A percentile compares a stretch with the other conserved stretches of the same genome.
Evolutionary conservation across 2,113 vertebrate species (phyloP).

Genomic region (Phaethon lepturus): DNA sequence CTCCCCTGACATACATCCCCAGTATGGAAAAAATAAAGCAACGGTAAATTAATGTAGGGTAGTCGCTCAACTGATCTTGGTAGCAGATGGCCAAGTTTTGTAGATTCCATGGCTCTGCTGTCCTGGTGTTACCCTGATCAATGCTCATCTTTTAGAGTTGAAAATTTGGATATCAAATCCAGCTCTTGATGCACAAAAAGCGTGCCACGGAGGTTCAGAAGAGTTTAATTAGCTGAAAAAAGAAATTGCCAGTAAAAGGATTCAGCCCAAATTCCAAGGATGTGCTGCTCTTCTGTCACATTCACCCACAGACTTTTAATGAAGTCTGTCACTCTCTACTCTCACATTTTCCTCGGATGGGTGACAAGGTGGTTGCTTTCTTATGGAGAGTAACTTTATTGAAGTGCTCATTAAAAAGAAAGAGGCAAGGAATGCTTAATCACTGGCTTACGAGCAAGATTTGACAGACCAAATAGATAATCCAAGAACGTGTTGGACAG

Average conservation of each 20-base stretch:
- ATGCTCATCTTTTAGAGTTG: neutral
- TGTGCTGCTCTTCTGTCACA: neutral
- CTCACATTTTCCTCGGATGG: neutral
- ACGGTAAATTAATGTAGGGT: neutral
- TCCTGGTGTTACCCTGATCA: neutral
- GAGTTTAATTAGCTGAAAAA: neutral
- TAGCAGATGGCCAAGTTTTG: neutral
- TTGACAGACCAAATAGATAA: neutral
- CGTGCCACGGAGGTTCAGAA: neutral
- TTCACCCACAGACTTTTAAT: neutral
- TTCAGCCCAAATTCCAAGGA: neutral
- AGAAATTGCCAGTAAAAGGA: neutral
- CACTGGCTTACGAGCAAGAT: neutral
- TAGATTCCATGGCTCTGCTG: neutral
- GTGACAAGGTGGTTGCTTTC: neutral
- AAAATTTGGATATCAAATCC: neutral
- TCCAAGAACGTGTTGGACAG: neutral
- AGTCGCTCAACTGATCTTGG: neutral
- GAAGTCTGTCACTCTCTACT: neutral
- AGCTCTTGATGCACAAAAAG: neutral
- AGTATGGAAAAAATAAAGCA: neutral
- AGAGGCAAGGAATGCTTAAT: neutral
- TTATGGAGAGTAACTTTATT: neutral
- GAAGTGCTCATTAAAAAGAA: neutral
- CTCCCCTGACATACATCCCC: no score